Percentiles rank a stretch among this genome's conserved stretches.
These are phyloP conservation scores for Antitype chi DNA, from an alignment of 2,888 invertebrate genomes.

Conservation along the genomic window DNA sequence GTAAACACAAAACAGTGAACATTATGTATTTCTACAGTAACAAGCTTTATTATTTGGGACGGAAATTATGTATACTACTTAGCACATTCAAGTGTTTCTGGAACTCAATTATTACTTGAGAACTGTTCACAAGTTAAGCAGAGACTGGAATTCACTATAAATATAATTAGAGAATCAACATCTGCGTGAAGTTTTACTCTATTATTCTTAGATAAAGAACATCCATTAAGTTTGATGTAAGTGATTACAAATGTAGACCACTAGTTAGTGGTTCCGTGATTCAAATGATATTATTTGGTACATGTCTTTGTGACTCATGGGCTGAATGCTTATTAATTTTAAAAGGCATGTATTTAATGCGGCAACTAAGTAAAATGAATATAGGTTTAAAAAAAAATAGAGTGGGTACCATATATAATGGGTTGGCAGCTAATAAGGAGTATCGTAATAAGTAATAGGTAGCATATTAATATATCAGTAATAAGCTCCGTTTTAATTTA, in stretches of 20 bases:
- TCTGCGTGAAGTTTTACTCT: background rate
- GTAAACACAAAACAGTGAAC: slow-evolving; percentile 13
- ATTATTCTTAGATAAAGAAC: background rate
- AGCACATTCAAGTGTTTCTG: slow-evolving; percentile 1
- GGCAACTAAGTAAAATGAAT: background rate
- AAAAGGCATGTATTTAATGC: no score
- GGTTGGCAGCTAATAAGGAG: no score
- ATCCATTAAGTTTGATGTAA: background rate
- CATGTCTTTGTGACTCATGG: background rate
- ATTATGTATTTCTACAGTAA: slow-evolving; percentile 4
- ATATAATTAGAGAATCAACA: slow-evolving; percentile 5
- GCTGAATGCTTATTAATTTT: background rate
- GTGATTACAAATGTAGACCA: background rate
- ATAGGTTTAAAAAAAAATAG: no score
- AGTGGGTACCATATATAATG: no score
- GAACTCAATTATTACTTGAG: background rate
- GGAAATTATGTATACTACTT: slow-evolving; percentile 13
- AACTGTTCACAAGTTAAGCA: background rate
- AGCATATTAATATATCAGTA: no score
- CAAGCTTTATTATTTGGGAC: slow-evolving; percentile 26
- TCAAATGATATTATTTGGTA: background rate
- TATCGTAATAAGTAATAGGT: no score
- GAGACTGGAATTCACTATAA: background rate
- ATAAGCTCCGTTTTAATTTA: no score
- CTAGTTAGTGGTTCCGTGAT: background rate